Percentiles rank a stretch among this genome's conserved stretches.
Conservation (phyloP, 2,113 vertebrate species). For the Platysternon megacephalum region DNA sequence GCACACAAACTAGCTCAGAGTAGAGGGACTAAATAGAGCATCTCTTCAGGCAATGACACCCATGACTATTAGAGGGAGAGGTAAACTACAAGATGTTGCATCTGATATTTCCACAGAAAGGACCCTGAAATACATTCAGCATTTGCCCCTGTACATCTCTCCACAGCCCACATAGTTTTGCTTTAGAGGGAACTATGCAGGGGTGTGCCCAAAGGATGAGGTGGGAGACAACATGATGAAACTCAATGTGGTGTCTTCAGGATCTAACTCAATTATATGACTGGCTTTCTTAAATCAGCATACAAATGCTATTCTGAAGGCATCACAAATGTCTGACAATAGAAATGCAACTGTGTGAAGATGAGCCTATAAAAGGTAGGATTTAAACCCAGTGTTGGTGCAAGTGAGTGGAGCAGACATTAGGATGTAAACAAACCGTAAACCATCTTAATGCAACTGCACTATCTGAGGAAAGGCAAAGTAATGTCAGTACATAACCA, state of each 20-base stretch:
- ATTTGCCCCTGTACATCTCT: neutral
- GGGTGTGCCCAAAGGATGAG: neutral
- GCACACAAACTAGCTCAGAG: neutral
- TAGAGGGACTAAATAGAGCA: neutral
- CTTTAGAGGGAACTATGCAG: neutral
- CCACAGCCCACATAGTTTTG: neutral
- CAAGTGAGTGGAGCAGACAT: neutral
- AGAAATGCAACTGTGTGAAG: neutral
- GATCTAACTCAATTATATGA: neutral
- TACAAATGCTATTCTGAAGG: neutral
- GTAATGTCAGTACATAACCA: neutral
- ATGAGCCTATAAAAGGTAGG: neutral
- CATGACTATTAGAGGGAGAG: neutral
- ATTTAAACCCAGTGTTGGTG: neutral
- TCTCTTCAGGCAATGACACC: neutral
- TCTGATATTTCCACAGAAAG: neutral
- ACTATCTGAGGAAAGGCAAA: neutral
- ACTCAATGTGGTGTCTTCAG: neutral
- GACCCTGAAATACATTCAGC: neutral
- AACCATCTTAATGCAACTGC: neutral
- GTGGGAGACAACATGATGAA: neutral
- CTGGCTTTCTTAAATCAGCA: neutral
- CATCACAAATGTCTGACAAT: neutral
- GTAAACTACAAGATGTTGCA: neutral
- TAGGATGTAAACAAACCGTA: neutral